These are phyloP conservation scores for Corythaixoides concolor DNA, from an alignment of 2,113 vertebrate species.

Conservation along the genomic window DNA sequence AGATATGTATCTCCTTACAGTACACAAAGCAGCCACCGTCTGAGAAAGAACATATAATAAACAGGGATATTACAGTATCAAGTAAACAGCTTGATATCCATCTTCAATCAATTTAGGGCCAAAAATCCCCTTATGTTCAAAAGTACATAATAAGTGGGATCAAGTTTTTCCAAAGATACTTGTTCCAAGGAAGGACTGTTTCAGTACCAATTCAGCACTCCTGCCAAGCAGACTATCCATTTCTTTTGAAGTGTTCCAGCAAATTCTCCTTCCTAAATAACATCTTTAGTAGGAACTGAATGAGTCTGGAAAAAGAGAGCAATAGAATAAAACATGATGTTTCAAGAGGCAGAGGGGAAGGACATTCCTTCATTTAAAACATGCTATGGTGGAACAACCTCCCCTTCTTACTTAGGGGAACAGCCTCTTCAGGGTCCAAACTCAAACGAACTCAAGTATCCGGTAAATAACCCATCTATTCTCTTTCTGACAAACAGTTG, in stretches of 20 bases:
- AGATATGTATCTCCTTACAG: neutral
- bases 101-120: neutral
- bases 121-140: rapidly evolving
- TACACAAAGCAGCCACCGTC: neutral
- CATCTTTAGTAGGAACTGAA: neutral
- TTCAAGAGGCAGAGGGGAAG: neutral
- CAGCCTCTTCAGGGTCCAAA: neutral
- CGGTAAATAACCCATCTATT: neutral
- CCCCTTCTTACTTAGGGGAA: neutral
- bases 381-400: neutral
- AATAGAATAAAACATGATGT: neutral
- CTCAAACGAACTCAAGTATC: neutral
- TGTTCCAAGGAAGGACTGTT: neutral
- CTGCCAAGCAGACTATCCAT: neutral
- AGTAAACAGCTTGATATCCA: neutral
- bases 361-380: neutral
- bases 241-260: neutral
- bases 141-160: neutral
- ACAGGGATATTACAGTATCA: neutral
- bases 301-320: neutral
- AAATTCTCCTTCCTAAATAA: neutral
- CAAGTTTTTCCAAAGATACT: neutral
- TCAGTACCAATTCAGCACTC: neutral
- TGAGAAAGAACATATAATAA: neutral
- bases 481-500: neutral